Conservation (phyloP, 1,140 invertebrate species). For the Aplysia californica region DNA sequence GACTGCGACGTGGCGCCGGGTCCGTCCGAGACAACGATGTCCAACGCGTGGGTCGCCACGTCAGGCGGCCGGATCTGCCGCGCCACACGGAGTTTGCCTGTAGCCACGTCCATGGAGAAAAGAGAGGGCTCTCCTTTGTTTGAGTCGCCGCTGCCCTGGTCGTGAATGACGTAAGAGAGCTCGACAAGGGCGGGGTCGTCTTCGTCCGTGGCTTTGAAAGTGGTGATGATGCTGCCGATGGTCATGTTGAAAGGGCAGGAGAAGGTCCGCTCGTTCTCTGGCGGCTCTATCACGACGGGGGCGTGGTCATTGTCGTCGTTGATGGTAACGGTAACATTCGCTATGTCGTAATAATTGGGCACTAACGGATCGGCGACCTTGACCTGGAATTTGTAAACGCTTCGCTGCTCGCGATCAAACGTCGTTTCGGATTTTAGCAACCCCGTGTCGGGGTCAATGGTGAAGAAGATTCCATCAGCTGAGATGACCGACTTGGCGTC, state of each 20-base stretch:
- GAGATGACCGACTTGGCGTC: constrained; percentile 76
- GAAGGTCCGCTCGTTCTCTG: constrained; percentile 45
- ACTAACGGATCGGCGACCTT: constrained; percentile 80
- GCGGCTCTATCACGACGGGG: constrained; percentile 71
- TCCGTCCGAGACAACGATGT: constrained; percentile 21
- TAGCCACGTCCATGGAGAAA: constrained; percentile 87
- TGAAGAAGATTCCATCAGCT: constrained; percentile 35
- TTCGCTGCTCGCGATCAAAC: constrained; percentile 85
- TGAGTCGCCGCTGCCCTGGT: constrained; percentile 70
- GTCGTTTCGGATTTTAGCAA: constrained; percentile 74
- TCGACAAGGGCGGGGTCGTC: constrained; percentile 44
- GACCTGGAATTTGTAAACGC: constrained; percentile 81
- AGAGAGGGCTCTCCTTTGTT: constrained; percentile 66
- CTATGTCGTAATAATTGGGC: constrained; percentile 69
- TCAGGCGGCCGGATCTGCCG: constrained; percentile 69
- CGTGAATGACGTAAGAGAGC: constrained; percentile 44
- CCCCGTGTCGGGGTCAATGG: constrained; percentile 73
- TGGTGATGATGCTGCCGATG: constrained; percentile 38
- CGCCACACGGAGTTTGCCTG: constrained; percentile 84
- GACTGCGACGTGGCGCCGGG: neutral
- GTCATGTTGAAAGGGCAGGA: constrained; percentile 37
- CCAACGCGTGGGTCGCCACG: constrained; percentile 15
- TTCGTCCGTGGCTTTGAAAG: constrained; percentile 44
- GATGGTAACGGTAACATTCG: constrained; percentile 49
- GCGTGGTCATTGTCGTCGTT: constrained; percentile 93